Percentiles rank a stretch among this genome's conserved stretches.
Evolutionary conservation across 2,888 invertebrate genomes (phyloP).

Genomic region (Tachystola acroxantha): DNA sequence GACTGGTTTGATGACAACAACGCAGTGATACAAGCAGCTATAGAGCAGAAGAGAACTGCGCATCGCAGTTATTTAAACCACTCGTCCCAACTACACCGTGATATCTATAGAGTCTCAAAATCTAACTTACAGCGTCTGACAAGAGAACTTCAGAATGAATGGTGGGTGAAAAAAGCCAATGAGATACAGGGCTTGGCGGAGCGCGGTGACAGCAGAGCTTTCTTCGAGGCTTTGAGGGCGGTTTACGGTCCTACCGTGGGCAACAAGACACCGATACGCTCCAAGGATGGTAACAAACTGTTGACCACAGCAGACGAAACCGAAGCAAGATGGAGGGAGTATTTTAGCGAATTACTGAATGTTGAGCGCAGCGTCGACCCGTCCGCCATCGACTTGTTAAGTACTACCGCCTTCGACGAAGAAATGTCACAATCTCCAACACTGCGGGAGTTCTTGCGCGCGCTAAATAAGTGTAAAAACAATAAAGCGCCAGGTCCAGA

Average conservation of each 20-base stretch:
- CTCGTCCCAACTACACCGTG: no score
- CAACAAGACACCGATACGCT: no score
- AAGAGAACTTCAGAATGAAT: neutral
- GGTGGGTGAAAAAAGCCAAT: neutral
- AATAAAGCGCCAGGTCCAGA: neutral
- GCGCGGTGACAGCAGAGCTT: neutral
- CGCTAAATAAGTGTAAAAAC: neutral
- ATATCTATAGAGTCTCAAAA: no score
- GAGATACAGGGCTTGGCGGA: neutral
- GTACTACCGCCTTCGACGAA: no score
- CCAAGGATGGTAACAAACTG: no score
- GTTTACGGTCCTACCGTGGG: neutral
- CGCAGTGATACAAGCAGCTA: neutral
- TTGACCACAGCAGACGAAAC: neutral
- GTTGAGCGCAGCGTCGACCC: no score
- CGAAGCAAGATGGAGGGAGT: neutral
- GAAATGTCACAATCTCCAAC: neutral
- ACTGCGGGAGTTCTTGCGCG: neutral
- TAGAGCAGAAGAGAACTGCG: neutral
- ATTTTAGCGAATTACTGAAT: neutral
- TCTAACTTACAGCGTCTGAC: neutral
- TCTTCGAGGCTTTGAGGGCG: neutral
- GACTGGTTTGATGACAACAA: conserved; percentile 15
- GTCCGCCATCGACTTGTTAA: no score
- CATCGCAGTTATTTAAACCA: no score